phyloP scores from a whole-genome alignment of 2,797 vertebrate genomes.

The Eremophila alpestris region DNA sequence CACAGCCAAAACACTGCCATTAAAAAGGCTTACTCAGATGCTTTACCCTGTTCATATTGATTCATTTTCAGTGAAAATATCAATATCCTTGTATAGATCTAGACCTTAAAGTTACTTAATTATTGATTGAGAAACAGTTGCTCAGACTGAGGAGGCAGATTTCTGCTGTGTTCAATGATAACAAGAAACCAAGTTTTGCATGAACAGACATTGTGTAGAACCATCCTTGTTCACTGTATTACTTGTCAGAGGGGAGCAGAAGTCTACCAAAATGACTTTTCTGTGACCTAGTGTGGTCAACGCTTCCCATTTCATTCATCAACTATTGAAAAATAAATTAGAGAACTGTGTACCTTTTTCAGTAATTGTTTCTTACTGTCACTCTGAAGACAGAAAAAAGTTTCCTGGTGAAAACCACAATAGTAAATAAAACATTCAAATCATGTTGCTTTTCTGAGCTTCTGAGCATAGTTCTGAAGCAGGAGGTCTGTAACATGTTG shows the following conservation, averaged over 20 bases:
- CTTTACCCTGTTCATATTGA: conserved; percentile 87
- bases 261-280: conserved; percentile 71
- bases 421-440: conserved; percentile 24
- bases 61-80: conserved; percentile 89
- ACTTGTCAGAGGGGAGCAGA: conserved; percentile 76
- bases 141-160: conserved; percentile 82
- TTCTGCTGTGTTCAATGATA: conserved; percentile 78
- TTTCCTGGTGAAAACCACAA: not conserved
- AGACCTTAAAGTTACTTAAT: conserved; percentile 86
- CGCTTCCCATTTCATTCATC: conserved; percentile 47
- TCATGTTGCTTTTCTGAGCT: not conserved
- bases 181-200: conserved; percentile 78
- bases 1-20: conserved; percentile 83
- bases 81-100: conserved; percentile 90
- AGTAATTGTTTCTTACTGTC: conserved; percentile 12
- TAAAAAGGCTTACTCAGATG: conserved; percentile 90
- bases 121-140: conserved; percentile 90
- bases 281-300: conserved; percentile 73
- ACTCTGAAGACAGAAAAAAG: conserved; percentile 7
- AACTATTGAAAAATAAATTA: conserved; percentile 64
- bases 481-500: not conserved
- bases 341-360: conserved; percentile 16
- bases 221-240: conserved; percentile 71
- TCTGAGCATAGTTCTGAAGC: not conserved
- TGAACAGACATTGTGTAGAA: conserved; percentile 73